Conservation (phyloP, 2,797 vertebrate species). For the Nothura maculosa region DNA sequence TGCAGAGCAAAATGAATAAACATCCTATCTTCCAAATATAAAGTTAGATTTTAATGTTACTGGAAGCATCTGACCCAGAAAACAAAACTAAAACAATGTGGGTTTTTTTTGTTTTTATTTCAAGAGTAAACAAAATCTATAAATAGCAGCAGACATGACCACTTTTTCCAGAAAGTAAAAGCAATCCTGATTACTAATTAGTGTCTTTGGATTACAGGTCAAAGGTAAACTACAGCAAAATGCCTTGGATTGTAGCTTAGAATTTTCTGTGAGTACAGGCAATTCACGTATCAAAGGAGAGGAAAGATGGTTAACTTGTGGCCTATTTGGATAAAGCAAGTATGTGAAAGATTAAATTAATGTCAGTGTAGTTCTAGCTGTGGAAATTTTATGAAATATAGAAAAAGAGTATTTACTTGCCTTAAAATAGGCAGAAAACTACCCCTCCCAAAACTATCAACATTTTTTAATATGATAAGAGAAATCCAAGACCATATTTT, state of each 20-base stretch:
- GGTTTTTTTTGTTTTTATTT: not conserved
- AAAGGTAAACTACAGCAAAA: not conserved
- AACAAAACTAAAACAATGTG: not conserved
- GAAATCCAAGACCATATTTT: not conserved
- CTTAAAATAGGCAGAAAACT: not conserved
- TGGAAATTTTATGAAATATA: not conserved
- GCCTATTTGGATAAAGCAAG: not conserved
- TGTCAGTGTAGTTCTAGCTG: too few species aligned
- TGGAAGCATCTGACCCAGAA: not conserved
- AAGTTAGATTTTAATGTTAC: not conserved
- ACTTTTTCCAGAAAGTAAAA: not conserved
- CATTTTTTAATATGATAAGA: not conserved
- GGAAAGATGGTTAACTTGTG: not conserved
- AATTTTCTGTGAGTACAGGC: not conserved
- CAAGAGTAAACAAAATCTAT: not conserved
- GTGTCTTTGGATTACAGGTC: not conserved
- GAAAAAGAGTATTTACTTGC: not conserved
- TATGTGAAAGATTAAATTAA: not conserved
- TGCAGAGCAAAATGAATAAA: not conserved
- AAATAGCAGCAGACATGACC: not conserved
- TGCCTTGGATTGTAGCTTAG: not conserved
- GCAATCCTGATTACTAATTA: fast-evolving
- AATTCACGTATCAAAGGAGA: fast-evolving
- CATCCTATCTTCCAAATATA: not conserved
- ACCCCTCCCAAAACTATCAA: not conserved